Evolutionary conservation across 2,888 invertebrate genomes (phyloP), one percentile per base, ranked within the genome.

Genomic region (Pristionchus arcanus): DNA sequence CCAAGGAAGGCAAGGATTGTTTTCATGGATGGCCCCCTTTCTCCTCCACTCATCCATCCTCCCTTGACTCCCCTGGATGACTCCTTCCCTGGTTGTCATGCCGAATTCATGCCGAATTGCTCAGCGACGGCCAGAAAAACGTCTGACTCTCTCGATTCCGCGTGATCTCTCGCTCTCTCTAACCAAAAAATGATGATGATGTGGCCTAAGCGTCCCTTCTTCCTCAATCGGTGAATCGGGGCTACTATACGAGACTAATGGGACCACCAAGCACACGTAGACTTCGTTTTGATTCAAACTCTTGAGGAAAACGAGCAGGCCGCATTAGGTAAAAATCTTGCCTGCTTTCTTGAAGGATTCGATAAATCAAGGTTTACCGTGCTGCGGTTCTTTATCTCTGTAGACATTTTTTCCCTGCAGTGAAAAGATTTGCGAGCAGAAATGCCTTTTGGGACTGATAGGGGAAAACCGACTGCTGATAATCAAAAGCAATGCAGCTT

Each of bases 31-130:
- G 25, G 63, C 63, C 9, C 63, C 63, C 25, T n/a, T 11, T 25
- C 11, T 3, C n/a, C n/a, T 25, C n/a, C 63, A 63, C 63, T 63
- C 63, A 49, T 49, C 42, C 42, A 49, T 49, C n/a, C 25, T 63
- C 63, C n/a, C 63, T n/a, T 63, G 63, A 25, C 63, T 63, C n/a
- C 63, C 25, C 25, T 7, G n/a, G 63, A 63, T 63, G 63, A 63
- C 63, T 63, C 63, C 63, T 63, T n/a, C 42, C 63, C 63, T 63
- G n/a, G 63, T 63, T 63, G 63, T 63, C 63, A 63, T 63, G 63
- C 42, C 25, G 63, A 63, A 63, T 63, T 63, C 63, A 63, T 63
- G 63, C 42, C 25, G 63, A 63, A 63, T 63, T n/a, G 63, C n/a
- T 2, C 25, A 25, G 11, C 25, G 63, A 25, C 63, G 25, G 63